Evolutionary conservation across 2,888 invertebrate genomes (phyloP).

Genomic region (Osmoderma eremita): DNA sequence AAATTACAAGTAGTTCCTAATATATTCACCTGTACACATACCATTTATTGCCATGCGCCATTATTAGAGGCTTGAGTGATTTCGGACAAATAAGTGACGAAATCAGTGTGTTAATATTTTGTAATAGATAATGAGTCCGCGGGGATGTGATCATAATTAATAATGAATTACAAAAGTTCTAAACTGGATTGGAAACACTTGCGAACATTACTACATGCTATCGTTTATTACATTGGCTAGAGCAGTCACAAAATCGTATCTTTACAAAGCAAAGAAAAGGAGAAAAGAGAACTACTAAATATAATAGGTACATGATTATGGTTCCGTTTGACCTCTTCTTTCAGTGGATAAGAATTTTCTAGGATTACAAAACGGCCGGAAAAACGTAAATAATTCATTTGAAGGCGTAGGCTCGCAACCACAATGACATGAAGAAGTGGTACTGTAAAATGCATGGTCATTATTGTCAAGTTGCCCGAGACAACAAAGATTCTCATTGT

Average conservation of each 20-base stretch:
- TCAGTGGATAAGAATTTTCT: constrained; percentile 12
- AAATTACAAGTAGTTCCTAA: constrained; percentile 21
- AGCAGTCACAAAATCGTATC: too few species aligned
- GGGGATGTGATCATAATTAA: too few species aligned
- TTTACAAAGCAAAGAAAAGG: neutral
- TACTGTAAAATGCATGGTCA: constrained; percentile 58
- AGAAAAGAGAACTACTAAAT: neutral
- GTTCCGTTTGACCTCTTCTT: constrained; percentile 8
- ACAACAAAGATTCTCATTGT: constrained; percentile 61
- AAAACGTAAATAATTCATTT: constrained; percentile 36
- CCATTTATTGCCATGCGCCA: neutral
- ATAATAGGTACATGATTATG: constrained; percentile 19
- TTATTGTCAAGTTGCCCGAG: constrained; percentile 56
- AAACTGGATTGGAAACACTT: too few species aligned
- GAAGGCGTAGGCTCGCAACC: constrained; percentile 41
- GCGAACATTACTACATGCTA: too few species aligned
- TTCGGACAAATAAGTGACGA: neutral
- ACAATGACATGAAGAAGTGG: constrained; percentile 55
- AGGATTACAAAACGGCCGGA: constrained; percentile 25
- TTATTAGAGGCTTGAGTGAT: constrained; percentile 8
- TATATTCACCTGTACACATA: constrained; percentile 17
- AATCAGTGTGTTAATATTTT: constrained; percentile 5
- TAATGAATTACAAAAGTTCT: too few species aligned
- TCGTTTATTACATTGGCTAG: too few species aligned
- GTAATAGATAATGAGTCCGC: neutral